phyloP scores from a whole-genome alignment of 92 coral and sea anemone genomes.

The Muricea muricata region DNA sequence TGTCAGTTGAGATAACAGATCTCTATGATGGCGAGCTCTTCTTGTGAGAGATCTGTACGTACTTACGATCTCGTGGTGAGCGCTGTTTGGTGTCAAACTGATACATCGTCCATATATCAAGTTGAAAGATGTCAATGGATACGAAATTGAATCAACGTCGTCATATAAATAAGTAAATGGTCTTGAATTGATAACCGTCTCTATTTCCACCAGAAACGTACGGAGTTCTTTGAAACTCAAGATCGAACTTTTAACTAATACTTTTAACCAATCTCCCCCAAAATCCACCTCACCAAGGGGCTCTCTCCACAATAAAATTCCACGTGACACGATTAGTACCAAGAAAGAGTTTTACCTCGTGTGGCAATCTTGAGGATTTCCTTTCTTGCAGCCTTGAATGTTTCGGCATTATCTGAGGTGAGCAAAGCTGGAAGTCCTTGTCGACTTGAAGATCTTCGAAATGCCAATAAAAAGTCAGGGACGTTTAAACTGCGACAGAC shows the following conservation, averaged over 20 bases:
- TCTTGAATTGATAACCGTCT: slow-evolving; percentile 67
- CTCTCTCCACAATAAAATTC: slow-evolving; percentile 63
- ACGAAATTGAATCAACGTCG: slow-evolving; percentile 52
- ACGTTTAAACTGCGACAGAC: not conserved
- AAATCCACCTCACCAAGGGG: slow-evolving; percentile 64
- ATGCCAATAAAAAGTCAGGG: not conserved
- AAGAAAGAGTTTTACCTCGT: too few species aligned
- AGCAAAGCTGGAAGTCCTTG: slow-evolving; percentile 48
- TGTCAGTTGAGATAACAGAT: slow-evolving; percentile 51
- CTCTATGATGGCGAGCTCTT: slow-evolving; percentile 58
- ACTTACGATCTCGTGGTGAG: slow-evolving; percentile 53
- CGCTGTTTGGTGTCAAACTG: not conserved
- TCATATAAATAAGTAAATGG: slow-evolving; percentile 63
- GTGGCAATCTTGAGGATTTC: slow-evolving; percentile 26
- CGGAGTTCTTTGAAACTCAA: slow-evolving; percentile 60
- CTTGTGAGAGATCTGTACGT: slow-evolving; percentile 54
- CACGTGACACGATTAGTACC: too few species aligned
- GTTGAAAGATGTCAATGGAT: slow-evolving; percentile 64
- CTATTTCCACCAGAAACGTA: slow-evolving; percentile 59
- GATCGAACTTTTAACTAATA: slow-evolving; percentile 57
- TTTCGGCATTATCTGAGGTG: slow-evolving; percentile 66
- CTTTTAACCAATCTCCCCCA: slow-evolving; percentile 59
- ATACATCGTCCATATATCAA: slow-evolving; percentile 53
- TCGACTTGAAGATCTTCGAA: not conserved
- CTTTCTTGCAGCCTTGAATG: slow-evolving; percentile 61